Percentiles rank a stretch among this genome's conserved stretches.
Conservation (phyloP, 2,113 vertebrate species). For the Bettongia penicillata region DNA sequence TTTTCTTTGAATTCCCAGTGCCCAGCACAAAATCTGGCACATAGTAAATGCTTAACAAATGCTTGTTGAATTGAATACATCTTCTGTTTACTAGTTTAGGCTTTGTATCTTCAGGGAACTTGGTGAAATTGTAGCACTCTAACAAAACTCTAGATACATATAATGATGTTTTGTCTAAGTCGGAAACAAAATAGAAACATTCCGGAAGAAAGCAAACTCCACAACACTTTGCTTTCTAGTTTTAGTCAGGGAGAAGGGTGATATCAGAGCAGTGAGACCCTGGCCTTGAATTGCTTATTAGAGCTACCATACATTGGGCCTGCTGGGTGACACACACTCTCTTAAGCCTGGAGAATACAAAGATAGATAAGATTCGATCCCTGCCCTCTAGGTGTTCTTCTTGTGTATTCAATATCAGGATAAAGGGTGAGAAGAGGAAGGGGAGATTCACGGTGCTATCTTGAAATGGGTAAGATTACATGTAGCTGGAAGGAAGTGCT, state of each 20-base stretch:
- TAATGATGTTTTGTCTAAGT: neutral
- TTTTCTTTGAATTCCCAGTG: neutral
- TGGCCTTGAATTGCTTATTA: neutral
- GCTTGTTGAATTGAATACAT: neutral
- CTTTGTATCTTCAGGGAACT: neutral
- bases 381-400: neutral
- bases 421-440: neutral
- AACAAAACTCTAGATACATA: neutral
- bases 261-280: neutral
- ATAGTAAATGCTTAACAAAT: neutral
- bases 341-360: neutral
- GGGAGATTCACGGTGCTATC: neutral
- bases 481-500: neutral
- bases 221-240: neutral
- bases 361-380: neutral
- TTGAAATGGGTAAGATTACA: neutral
- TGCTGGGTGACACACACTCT: neutral
- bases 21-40: neutral
- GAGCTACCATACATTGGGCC: neutral
- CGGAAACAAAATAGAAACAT: neutral
- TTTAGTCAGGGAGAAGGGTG: neutral
- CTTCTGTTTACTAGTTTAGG: neutral
- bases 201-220: neutral
- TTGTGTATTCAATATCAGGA: neutral
- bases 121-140: neutral